These are phyloP conservation scores for Agrochola circellaris DNA, from an alignment of 2,888 invertebrate genomes.

Conservation along the genomic window DNA sequence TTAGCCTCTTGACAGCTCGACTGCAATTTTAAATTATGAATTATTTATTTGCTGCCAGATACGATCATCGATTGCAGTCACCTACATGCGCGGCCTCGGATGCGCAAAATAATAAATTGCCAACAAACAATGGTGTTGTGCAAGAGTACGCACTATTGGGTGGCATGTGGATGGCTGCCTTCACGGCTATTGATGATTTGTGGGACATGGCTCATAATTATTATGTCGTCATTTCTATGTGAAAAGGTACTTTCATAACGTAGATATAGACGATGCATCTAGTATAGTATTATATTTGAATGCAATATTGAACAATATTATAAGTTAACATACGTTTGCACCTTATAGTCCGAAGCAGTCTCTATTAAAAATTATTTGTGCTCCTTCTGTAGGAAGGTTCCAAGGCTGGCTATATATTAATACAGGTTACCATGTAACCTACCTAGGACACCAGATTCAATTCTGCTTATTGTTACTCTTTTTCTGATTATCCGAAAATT, in stretches of 20 bases:
- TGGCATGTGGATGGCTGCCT: conserved; percentile 70
- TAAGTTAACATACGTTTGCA: no score
- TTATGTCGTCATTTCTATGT: conserved; percentile 12
- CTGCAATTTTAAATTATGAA: conserved; percentile 25
- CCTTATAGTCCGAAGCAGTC: no score
- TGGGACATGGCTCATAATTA: conserved; percentile 58
- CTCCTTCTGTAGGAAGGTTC: no score
- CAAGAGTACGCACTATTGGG: conserved; percentile 73
- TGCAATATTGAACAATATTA: not conserved
- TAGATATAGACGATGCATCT: no score
- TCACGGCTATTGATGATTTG: conserved; percentile 76
- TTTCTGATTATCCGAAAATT: no score
- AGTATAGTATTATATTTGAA: not conserved
- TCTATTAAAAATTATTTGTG: no score
- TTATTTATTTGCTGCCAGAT: conserved; percentile 32
- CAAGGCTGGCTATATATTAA: no score
- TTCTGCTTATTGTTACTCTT: no score
- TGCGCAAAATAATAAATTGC: conserved; percentile 73
- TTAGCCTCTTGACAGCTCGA: no score
- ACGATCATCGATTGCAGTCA: conserved; percentile 51
- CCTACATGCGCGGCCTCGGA: conserved; percentile 70
- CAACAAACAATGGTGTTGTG: conserved; percentile 76
- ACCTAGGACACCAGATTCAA: no score
- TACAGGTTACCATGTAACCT: no score
- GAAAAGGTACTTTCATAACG: not conserved